These are phyloP conservation scores for Calliphora vicina DNA, from an alignment of 1,140 invertebrate species.

Conservation along the genomic window DNA sequence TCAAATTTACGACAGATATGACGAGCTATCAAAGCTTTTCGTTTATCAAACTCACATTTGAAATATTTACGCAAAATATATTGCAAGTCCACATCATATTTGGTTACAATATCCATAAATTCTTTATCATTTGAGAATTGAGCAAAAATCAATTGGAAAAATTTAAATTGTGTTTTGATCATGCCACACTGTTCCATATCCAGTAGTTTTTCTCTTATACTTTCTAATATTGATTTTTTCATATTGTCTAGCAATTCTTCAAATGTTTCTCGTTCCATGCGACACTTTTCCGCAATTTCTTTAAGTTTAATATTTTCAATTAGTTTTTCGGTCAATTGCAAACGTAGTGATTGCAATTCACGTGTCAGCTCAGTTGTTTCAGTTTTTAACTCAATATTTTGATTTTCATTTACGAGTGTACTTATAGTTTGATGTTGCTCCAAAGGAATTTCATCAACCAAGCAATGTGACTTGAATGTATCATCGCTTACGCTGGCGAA, in stretches of 20 bases:
- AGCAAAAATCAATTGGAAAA: conserved; percentile 14
- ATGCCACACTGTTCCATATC: neutral
- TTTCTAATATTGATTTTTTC: conserved; percentile 15
- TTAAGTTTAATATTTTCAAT: conserved; percentile 36
- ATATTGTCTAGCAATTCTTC: conserved; percentile 19
- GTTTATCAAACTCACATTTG: conserved; percentile 21
- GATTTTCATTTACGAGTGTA: neutral
- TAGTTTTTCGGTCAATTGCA: conserved; percentile 34
- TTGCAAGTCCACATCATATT: conserved; percentile 17
- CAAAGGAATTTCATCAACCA: neutral
- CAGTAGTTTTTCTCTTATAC: conserved; percentile 25
- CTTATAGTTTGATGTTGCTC: neutral
- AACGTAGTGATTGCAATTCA: conserved; percentile 24
- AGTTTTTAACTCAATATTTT: neutral
- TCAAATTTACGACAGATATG: conserved; percentile 23
- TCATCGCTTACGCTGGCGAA: neutral
- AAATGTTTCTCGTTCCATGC: neutral
- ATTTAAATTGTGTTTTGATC: neutral
- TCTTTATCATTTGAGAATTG: conserved; percentile 23
- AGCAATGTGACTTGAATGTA: neutral
- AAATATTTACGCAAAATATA: conserved; percentile 26
- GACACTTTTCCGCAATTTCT: conserved; percentile 24
- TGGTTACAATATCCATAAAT: conserved; percentile 27
- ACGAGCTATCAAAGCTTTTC: neutral
- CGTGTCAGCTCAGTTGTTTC: conserved; percentile 31